A percentile compares a stretch with the other conserved stretches of the same genome.
phyloP scores from a whole-genome alignment of 1,140 invertebrate species.

The Scaptomyza hsui region DNA sequence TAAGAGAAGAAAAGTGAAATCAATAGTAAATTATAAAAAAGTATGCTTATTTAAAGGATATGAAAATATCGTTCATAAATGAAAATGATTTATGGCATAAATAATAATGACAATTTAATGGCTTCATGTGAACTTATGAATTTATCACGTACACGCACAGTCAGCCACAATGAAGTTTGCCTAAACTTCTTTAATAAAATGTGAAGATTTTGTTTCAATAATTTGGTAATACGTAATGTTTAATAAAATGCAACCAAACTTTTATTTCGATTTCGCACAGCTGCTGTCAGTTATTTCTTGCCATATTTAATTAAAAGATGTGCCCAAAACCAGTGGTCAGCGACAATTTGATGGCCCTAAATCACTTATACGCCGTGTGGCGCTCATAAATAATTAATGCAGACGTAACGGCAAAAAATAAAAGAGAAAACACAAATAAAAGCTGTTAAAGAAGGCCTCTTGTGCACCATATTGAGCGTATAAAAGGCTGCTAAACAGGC shows the following conservation, averaged over 20 bases:
- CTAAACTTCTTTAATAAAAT: too few relatives aligned
- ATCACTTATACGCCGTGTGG: conserved; percentile 73
- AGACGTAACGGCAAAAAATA: conserved; percentile 38
- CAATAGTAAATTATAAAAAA: too few relatives aligned
- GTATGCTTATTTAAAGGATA: too few relatives aligned
- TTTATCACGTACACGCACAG: too few relatives aligned
- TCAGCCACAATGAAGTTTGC: too few relatives aligned
- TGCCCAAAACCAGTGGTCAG: conserved; percentile 44
- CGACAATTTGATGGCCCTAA: conserved; percentile 49
- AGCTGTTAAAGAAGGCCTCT: conserved; percentile 43
- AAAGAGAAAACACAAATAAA: conserved; percentile 57
- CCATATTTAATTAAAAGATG: conserved; percentile 65
- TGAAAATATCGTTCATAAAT: too few relatives aligned
- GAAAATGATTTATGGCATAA: too few relatives aligned
- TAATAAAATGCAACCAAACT: background rate
- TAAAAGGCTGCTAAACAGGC: conserved; percentile 74
- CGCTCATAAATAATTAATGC: conserved; percentile 80
- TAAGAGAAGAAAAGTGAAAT: too few relatives aligned
- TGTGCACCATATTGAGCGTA: conserved; percentile 71
- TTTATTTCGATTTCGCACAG: background rate
- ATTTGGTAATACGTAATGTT: background rate
- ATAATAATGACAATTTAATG: too few relatives aligned
- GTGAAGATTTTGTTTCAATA: too few relatives aligned
- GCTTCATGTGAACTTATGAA: too few relatives aligned
- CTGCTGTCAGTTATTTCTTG: background rate